phyloP scores from a whole-genome alignment of 2,113 vertebrate species.

The Martes martes region DNA sequence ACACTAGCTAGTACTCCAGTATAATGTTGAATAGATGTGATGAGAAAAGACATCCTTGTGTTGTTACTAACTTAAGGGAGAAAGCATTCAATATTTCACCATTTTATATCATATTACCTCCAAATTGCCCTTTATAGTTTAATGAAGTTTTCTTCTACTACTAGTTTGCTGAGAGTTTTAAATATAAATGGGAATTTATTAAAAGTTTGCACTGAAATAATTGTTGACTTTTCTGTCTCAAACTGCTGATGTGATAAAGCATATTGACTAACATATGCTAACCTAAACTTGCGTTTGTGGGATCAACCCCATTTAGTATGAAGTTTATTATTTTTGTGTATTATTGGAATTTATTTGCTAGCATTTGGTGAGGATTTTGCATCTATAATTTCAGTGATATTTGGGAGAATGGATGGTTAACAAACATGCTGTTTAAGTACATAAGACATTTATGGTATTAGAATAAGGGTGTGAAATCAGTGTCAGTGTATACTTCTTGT shows the following conservation, averaged over 20 bases:
- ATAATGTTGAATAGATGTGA: not conserved
- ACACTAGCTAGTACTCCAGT: not conserved
- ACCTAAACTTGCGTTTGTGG: not conserved
- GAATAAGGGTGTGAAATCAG: not conserved
- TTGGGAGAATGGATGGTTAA: not conserved
- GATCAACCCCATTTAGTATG: not conserved
- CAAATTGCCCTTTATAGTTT: not conserved
- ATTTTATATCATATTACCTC: not conserved
- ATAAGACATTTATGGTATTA: not conserved
- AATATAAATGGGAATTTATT: not conserved
- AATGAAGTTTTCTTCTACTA: not conserved
- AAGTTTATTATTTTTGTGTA: not conserved
- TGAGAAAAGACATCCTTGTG: not conserved
- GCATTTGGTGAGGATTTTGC: not conserved
- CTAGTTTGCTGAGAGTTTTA: not conserved
- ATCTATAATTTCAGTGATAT: not conserved
- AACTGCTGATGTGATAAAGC: not conserved
- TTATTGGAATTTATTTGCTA: not conserved
- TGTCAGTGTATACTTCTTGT: not conserved
- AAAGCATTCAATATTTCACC: not conserved
- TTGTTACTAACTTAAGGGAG: not conserved
- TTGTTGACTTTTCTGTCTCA: not conserved
- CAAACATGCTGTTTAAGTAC: not conserved
- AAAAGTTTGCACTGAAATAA: not conserved
- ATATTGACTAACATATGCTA: not conserved